A percentile compares a stretch with the other conserved stretches of the same genome.
Conservation (phyloP, 2,797 vertebrate genomes). For the Eremophila alpestris region DNA sequence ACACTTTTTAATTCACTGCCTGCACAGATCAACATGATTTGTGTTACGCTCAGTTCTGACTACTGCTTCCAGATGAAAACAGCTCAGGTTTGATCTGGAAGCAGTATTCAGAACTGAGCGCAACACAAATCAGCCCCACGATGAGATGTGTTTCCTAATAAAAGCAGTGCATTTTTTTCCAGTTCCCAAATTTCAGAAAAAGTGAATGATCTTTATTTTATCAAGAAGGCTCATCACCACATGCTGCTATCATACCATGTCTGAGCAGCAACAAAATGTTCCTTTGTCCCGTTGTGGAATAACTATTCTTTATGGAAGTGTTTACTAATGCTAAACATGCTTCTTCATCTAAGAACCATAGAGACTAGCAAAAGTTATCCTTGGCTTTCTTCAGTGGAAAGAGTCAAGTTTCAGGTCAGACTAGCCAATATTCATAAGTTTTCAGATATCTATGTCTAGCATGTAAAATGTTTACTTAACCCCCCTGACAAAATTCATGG, state of each 20-base stretch:
- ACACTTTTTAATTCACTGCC: not conserved
- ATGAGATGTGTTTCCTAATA: not conserved
- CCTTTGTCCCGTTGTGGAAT: not conserved
- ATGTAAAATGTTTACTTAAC: not conserved
- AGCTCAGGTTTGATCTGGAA: not conserved
- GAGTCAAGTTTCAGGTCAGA: not conserved
- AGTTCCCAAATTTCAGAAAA: not conserved
- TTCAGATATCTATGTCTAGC: not conserved
- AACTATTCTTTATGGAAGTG: not conserved
- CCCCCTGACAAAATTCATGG: not conserved
- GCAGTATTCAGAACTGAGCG: not conserved
- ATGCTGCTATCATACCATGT: fast-evolving
- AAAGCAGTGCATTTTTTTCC: not conserved
- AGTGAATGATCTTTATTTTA: not conserved
- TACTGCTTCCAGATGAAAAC: too few species aligned
- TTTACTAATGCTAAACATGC: not conserved
- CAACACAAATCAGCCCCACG: not conserved
- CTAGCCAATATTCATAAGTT: not conserved
- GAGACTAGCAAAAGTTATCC: not conserved
- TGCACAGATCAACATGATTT: not conserved
- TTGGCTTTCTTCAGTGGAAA: not conserved
- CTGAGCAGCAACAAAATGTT: not conserved
- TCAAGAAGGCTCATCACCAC: not conserved
- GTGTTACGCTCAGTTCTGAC: too few species aligned
- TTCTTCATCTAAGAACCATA: not conserved